Conservation (phyloP, 2,797 vertebrate genomes). For the Sparus aurata region DNA sequence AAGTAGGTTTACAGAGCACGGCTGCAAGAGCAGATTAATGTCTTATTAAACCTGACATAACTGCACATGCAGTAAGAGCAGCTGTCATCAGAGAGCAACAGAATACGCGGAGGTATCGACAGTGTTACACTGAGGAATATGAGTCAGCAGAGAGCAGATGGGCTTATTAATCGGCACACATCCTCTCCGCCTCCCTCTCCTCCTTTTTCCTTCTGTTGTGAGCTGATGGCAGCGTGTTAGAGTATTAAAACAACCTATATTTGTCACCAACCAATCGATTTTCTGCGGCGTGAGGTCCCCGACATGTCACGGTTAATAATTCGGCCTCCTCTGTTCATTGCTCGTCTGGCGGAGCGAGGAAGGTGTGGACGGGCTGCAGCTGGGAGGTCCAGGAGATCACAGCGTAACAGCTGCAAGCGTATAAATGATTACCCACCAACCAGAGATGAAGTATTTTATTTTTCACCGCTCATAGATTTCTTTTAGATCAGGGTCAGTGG, state of each 20-base stretch:
- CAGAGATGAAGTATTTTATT: constrained; percentile 1
- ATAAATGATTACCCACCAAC: constrained; percentile 15
- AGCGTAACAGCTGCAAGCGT: not conserved
- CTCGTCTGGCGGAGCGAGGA: constrained; percentile 10
- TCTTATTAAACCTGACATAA: constrained; percentile 32
- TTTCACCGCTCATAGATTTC: not conserved
- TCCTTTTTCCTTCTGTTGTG: constrained; percentile 7
- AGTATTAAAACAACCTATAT: constrained; percentile 63
- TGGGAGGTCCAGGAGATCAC: constrained; percentile 1
- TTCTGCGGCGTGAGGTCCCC: constrained; percentile 32
- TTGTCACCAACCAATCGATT: constrained; percentile 53
- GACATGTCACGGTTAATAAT: constrained; percentile 55
- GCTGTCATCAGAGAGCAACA: constrained; percentile 35
- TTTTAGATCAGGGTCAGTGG: constrained; percentile 7
- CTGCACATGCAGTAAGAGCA: constrained; percentile 10
- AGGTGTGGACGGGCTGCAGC: constrained; percentile 6
- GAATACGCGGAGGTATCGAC: constrained; percentile 33
- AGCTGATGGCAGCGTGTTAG: constrained; percentile 33
- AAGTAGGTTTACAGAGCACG: constrained; percentile 47
- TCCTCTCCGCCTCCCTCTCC: constrained; percentile 29
- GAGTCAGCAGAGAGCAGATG: constrained; percentile 64
- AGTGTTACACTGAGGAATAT: constrained; percentile 45
- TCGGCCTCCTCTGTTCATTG: constrained; percentile 44
- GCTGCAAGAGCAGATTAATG: constrained; percentile 23
- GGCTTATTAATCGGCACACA: constrained; percentile 48